Evolutionary conservation across 2,797 vertebrate species (phyloP), one percentile per base, ranked within the genome.

Genomic region (Sebastes trivittatus): DNA sequence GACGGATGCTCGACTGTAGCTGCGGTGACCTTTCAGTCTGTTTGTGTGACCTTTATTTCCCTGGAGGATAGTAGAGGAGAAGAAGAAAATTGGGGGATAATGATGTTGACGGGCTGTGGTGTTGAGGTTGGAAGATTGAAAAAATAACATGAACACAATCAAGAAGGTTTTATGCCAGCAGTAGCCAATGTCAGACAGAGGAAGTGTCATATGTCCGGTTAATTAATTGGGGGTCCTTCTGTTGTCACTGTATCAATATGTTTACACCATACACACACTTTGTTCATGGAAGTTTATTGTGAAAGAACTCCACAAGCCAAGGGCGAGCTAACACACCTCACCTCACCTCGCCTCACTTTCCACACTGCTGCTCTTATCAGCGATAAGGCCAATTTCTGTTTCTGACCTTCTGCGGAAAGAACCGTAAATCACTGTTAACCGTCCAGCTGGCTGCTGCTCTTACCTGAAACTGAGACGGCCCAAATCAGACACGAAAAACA

Each of bases 1-100:
- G 20, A 56, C 23, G 18, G 11, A 80, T n/a, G 34, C 22, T 49
- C 13, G 25, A 2, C 23, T 38, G 42, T 11, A 16, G 46, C 69
- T 55, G 46, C 29, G 2, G 25, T 5, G 34, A 29, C 46, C 10
- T 59, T 34, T 49, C 29, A 3, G 6, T 25, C 36, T 74, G 65
- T 65, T 70, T 72, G 46, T 81, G 68, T 62, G 81, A 75, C 61
- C 74, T 78, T 62, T 63, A 68, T 60, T 73, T 68, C 63, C 70
- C 79, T 9, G 2, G 73, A 27, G 59, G 29, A 25, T 18, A 34
- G 27, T 3, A 36, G 30, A 62, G 56, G 42, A 74, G 64, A 58
- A 42, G 27, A 64, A 29, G 56, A 78, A 73, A 34, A 42, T 42
- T 6, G 3, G 9, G 23, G 4, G 8, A 2, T 61, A 23, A 23